Evolutionary conservation across 2,797 vertebrate species (phyloP).

Genomic region (Gymnothorax javanicus): DNA sequence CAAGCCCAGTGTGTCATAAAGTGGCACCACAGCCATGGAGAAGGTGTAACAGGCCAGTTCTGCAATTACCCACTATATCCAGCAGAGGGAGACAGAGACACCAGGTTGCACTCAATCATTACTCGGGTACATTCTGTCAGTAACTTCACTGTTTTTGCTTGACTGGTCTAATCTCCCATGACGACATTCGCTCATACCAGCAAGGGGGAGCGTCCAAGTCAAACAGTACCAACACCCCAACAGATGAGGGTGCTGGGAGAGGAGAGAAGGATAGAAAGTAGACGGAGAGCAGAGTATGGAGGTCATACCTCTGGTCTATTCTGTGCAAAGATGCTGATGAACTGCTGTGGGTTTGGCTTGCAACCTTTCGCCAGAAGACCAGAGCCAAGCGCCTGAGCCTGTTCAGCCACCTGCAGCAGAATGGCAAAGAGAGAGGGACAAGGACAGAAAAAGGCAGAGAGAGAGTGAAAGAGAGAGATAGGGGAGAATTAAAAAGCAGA

Average conservation of each 20-base stretch:
- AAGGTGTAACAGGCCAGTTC: constrained; percentile 79
- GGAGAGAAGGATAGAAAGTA: neutral
- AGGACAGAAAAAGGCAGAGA: constrained; percentile 29
- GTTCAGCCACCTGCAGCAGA: constrained; percentile 69
- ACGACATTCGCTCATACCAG: neutral
- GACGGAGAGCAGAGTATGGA: neutral
- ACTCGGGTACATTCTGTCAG: neutral
- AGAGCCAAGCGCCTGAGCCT: constrained; percentile 73
- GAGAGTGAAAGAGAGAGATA: neutral
- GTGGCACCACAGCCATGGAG: constrained; percentile 78
- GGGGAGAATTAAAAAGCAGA: neutral
- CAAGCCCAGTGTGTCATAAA: constrained; percentile 76
- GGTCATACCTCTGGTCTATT: constrained; percentile 76
- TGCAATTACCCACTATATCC: constrained; percentile 75
- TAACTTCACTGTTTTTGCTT: constrained; percentile 3
- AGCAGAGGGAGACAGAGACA: constrained; percentile 73
- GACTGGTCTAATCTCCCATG: neutral
- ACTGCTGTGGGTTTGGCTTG: constrained; percentile 69
- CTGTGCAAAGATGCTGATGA: constrained; percentile 75
- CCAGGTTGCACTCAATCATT: constrained; percentile 28
- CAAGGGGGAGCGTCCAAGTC: neutral
- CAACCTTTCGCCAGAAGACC: constrained; percentile 76
- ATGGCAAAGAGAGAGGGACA: neutral
- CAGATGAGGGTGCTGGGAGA: neutral
- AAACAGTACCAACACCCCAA: neutral